Conservation (phyloP, 2,797 vertebrate genomes). For the Megaceryle alcyon region DNA sequence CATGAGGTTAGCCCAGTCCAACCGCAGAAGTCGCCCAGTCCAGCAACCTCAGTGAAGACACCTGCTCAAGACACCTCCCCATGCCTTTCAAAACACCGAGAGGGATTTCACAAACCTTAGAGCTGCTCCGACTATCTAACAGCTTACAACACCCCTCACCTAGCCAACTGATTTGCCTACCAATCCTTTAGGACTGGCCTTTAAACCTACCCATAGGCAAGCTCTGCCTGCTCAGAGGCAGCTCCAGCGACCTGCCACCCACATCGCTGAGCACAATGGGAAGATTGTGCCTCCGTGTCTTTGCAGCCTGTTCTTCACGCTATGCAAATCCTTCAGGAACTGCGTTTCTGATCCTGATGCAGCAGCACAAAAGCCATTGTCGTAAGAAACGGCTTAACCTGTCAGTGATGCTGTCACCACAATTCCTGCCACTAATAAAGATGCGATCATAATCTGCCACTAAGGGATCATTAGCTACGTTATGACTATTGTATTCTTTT, state of each 20-base stretch:
- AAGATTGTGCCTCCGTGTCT: slow-evolving; percentile 36
- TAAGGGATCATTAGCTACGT: slow-evolving; percentile 8
- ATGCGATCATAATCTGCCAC: slow-evolving; percentile 35
- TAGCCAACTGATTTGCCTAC: not conserved
- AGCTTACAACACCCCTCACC: not conserved
- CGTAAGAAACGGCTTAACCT: slow-evolving; percentile 29
- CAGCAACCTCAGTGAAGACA: not conserved
- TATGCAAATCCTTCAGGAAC: slow-evolving; percentile 49
- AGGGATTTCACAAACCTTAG: not conserved
- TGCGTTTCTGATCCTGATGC: slow-evolving; percentile 27
- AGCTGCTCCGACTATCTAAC: not conserved
- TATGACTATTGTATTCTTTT: not conserved
- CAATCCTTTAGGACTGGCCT: not conserved
- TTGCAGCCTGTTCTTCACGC: slow-evolving; percentile 41
- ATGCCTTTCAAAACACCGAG: not conserved
- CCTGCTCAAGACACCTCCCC: not conserved
- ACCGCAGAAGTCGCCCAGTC: not conserved
- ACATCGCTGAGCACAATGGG: slow-evolving; percentile 31
- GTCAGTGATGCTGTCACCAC: slow-evolving; percentile 31
- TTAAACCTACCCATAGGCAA: not conserved
- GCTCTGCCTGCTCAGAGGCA: slow-evolving; percentile 19
- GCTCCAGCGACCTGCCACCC: slow-evolving; percentile 20
- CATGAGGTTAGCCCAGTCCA: not conserved
- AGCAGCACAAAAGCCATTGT: slow-evolving; percentile 46
- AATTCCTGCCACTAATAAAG: slow-evolving; percentile 30